Evolutionary conservation across 2,888 invertebrate species (phyloP).

Genomic region (Pseudoips prasinana): DNA sequence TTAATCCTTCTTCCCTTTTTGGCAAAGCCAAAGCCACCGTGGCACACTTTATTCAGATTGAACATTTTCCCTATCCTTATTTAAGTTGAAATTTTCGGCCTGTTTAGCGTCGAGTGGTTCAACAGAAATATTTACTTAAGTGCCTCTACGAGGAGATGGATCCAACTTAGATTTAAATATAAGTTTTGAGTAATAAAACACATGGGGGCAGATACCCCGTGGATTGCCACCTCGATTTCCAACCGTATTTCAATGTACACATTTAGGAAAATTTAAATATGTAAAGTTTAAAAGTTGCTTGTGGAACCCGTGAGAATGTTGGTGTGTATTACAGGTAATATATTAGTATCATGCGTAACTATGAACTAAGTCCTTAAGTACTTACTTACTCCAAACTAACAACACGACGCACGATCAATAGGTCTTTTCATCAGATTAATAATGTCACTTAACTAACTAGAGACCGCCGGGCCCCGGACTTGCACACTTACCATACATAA

Average conservation of each 20-base stretch:
- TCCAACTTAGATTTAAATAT: no score
- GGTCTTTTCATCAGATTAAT: constrained; percentile 62
- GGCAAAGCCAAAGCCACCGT: constrained; percentile 50
- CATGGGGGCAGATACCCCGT: no score
- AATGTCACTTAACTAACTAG: constrained; percentile 51
- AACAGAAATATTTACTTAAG: neutral
- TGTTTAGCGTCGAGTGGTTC: constrained; percentile 30
- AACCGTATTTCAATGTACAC: no score
- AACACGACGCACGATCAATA: constrained; percentile 45
- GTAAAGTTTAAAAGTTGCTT: no score
- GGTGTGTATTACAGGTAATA: no score
- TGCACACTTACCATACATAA: constrained; percentile 50
- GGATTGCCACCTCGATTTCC: no score
- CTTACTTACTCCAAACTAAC: constrained; percentile 8
- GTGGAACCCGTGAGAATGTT: no score
- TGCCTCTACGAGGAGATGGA: no score
- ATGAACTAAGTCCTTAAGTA: constrained; percentile 10
- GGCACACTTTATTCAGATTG: constrained; percentile 58
- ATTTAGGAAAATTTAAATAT: no score
- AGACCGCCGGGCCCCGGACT: constrained; percentile 32
- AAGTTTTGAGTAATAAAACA: no score
- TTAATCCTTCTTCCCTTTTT: constrained; percentile 70
- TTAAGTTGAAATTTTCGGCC: constrained; percentile 36
- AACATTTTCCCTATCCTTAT: constrained; percentile 43
- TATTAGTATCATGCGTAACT: constrained; percentile 4